phyloP scores from a whole-genome alignment of 2,888 invertebrate species.

The Chymomyza caudatula region DNA sequence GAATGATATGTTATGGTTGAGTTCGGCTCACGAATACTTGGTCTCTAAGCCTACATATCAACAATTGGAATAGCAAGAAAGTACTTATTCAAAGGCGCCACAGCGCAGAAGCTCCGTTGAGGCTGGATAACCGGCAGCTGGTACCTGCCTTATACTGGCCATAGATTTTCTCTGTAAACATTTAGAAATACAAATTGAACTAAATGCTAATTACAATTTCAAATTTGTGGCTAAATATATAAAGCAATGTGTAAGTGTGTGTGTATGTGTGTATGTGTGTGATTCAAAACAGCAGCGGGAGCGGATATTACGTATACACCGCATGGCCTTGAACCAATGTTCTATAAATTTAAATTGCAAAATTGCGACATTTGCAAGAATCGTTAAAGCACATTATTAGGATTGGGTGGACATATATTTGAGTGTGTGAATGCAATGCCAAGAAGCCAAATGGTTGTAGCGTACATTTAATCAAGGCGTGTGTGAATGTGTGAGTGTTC shows the following conservation, averaged over 20 bases:
- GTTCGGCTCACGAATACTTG: not conserved
- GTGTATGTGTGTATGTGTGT: not conserved
- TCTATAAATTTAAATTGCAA: not conserved
- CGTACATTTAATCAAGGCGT: not conserved
- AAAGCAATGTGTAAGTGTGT: slow-evolving; percentile 3
- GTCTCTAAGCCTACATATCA: not conserved
- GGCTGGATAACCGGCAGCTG: slow-evolving; percentile 22
- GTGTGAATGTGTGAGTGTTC: not conserved
- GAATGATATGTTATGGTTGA: slow-evolving; percentile 20
- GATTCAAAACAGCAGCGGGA: too few species aligned
- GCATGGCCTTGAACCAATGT: not conserved
- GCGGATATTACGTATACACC: not conserved
- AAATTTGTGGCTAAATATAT: not conserved
- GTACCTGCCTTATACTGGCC: slow-evolving; percentile 47
- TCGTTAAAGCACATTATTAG: not conserved
- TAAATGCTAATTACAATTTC: slow-evolving; percentile 27
- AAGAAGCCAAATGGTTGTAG: not conserved
- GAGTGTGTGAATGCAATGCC: not conserved
- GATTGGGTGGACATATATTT: not conserved
- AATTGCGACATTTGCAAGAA: not conserved
- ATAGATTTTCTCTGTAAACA: slow-evolving; percentile 64
- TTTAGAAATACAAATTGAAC: slow-evolving; percentile 54
- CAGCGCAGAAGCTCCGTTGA: slow-evolving; percentile 61
- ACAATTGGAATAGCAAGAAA: not conserved
- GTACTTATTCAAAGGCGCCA: slow-evolving; percentile 56